Conservation (phyloP, 2,888 invertebrate genomes). For the Acrobasis suavella region DNA sequence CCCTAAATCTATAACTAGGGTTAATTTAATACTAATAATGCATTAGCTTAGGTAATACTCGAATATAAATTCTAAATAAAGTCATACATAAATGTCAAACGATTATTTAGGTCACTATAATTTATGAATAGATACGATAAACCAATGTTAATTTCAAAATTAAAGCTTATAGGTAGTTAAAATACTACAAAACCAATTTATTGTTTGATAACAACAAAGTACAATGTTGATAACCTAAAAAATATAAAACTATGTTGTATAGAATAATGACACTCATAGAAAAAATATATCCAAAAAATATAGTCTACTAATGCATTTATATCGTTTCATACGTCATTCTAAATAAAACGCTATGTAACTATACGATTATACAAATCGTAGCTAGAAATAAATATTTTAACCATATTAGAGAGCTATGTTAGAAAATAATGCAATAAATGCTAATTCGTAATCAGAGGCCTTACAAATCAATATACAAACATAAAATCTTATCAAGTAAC, state of each 20-base stretch:
- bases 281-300: background rate
- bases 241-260: background rate
- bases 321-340: background rate
- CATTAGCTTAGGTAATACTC: constrained; percentile 33
- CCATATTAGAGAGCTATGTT: constrained; percentile 63
- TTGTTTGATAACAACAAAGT: too few relatives aligned
- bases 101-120: constrained; percentile 23
- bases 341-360: background rate
- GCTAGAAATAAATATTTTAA: constrained; percentile 62
- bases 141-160: constrained; percentile 6
- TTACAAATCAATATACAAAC: background rate
- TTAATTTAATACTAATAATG: constrained; percentile 30
- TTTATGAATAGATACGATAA: constrained; percentile 19
- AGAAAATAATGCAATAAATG: constrained; percentile 25
- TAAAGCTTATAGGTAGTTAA: constrained; percentile 2
- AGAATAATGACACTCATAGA: background rate
- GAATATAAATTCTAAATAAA: constrained; percentile 35
- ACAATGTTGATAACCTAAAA: background rate
- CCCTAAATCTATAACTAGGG: constrained; percentile 39
- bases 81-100: constrained; percentile 29
- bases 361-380: constrained; percentile 9
- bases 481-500: background rate
- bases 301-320: background rate
- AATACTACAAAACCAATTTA: background rate
- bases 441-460: constrained; percentile 31